Conservation (phyloP, 2,797 vertebrate genomes). For the Harpagifer antarcticus region DNA sequence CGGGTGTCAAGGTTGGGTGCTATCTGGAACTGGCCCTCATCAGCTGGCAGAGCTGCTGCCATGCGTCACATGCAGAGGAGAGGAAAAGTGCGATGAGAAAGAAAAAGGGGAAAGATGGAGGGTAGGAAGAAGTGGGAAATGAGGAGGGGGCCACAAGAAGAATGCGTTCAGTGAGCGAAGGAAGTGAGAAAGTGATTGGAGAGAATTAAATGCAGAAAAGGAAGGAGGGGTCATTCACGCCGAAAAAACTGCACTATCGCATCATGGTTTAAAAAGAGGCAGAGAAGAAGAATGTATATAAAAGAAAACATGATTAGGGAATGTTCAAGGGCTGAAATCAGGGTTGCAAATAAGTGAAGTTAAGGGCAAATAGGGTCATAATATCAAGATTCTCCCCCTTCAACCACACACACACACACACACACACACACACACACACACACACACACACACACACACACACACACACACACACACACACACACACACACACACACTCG, state of each 20-base stretch:
- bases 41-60: constrained; percentile 73
- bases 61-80: constrained; percentile 53
- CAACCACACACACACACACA: constrained; percentile 11
- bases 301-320: constrained; percentile 14
- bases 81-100: constrained; percentile 37
- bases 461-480: constrained; percentile 18
- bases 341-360: not conserved
- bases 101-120: constrained; percentile 9
- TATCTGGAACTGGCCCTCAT: constrained; percentile 75
- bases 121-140: constrained; percentile 14
- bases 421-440: constrained; percentile 23
- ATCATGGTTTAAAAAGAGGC: not conserved
- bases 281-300: not conserved
- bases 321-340: constrained; percentile 33
- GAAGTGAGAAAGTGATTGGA: constrained; percentile 3
- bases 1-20: constrained; percentile 79
- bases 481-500: constrained; percentile 30
- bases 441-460: constrained; percentile 23
- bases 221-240: not conserved
- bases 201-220: not conserved
- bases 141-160: not conserved
- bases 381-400: constrained; percentile 37
- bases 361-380: constrained; percentile 24
- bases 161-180: not conserved
- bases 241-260: constrained; percentile 8